Percentiles rank a stretch among this genome's conserved stretches.
These are phyloP conservation scores for Tupaia chinensis DNA, from an alignment of 2,113 vertebrate genomes.

Conservation along the genomic window DNA sequence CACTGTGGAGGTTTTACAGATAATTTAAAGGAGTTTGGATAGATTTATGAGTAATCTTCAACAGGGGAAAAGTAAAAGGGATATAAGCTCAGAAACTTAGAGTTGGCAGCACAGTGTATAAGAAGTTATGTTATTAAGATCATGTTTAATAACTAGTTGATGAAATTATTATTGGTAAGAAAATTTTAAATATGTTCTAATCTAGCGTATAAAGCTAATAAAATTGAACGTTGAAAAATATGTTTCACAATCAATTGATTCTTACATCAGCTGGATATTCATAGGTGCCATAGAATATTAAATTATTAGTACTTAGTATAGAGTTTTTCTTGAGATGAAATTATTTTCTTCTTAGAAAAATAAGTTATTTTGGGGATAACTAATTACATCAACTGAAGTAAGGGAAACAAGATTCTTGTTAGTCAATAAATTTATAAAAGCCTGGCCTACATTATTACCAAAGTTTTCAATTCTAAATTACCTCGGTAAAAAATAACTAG, in stretches of 20 bases:
- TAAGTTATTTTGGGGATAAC: not conserved
- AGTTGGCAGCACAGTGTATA: not conserved
- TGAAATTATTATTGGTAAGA: not conserved
- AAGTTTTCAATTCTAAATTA: not conserved
- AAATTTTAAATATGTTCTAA: slow-evolving; percentile 4
- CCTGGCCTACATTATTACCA: not conserved
- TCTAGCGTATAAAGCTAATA: not conserved
- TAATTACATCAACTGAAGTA: not conserved
- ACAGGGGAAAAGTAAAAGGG: not conserved
- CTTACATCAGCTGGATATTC: not conserved
- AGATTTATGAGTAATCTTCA: not conserved
- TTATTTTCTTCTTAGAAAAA: not conserved
- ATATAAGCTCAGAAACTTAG: not conserved
- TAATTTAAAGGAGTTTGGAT: not conserved
- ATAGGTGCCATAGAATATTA: not conserved
- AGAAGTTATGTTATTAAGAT: not conserved
- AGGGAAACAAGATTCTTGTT: not conserved
- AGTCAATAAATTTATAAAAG: not conserved
- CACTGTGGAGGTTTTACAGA: not conserved
- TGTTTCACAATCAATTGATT: not conserved
- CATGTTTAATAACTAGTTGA: not conserved
- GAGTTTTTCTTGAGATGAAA: not conserved
- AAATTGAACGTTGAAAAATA: not conserved
- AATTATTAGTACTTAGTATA: not conserved
- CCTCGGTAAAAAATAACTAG: not conserved